Evolutionary conservation across 2,113 vertebrate species (phyloP), one percentile per base, ranked within the genome.

Genomic region (Cynopterus brachyotis): DNA sequence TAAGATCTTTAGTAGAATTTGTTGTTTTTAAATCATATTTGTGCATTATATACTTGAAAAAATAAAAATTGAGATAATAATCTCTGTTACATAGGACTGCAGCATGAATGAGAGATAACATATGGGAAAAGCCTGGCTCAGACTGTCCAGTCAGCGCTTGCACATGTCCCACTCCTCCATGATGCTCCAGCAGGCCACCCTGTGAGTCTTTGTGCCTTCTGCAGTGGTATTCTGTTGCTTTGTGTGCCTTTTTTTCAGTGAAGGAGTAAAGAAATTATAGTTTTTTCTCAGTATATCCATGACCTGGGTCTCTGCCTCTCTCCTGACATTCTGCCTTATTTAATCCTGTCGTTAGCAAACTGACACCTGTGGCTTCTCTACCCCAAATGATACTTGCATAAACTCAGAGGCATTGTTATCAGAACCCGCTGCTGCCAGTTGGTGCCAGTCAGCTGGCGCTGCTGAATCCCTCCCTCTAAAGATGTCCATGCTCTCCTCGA

Each of bases 321-420:
- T 55, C 47, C 13, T 76, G 9, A 76, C 40, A 66, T 7, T 64
- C 67, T 72, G 20, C 50, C 26, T 92, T 80, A 70, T 32, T 91
- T 91, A 84, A 78, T 79, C 4, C 2, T 64, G 6, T 67, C 28
- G 57, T 75, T 66, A 73, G 70, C 35, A 92, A 64, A 70, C 28
- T 37, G 13, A 32, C 70, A 84, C 9, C 42, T 75, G 8, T 90
- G 45, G 20, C 64, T 86, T 94, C 80, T 89, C 60, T 45, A 60
- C 59, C n/a, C 42, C 72, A 73, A 50, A 28, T 28, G 55, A 62
- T 30, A 73, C 53, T 72, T 81, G 37, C 26, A 37, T 20, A 26
- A 89, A 20, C 32, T 72, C 66, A 80, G 60, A 93, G 10, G 22
- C 62, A n/a, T 67, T 70, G 67, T 37, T 69, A 42, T 42, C 91